Conservation (phyloP, 2,797 vertebrate genomes). For the Poeciliopsis paucimaculata region DNA sequence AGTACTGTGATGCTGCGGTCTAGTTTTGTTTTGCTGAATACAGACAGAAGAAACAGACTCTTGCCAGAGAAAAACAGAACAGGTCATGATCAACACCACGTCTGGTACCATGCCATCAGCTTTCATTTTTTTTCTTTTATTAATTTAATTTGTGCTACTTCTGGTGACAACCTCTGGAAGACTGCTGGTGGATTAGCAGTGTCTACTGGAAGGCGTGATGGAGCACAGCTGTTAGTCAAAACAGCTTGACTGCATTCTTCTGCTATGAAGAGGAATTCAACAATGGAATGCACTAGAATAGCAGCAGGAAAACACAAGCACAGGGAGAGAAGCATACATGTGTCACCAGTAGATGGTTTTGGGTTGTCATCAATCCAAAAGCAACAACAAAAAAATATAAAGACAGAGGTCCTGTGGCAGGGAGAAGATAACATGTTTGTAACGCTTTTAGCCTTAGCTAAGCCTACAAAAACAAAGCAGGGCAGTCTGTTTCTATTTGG, state of each 20-base stretch:
- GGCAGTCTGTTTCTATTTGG: neutral
- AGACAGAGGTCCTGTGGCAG: constrained; percentile 36
- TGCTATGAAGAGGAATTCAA: constrained; percentile 66
- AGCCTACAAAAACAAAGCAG: constrained; percentile 11
- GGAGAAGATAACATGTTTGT: constrained; percentile 46
- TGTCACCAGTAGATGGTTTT: constrained; percentile 36
- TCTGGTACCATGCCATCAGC: neutral
- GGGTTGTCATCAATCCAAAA: constrained; percentile 59
- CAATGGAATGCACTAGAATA: constrained; percentile 71
- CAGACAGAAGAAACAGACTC: neutral
- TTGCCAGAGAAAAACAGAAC: neutral
- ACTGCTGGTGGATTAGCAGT: neutral
- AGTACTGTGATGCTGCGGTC: neutral
- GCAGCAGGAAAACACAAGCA: constrained; percentile 45
- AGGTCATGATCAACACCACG: neutral
- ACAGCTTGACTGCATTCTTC: constrained; percentile 27
- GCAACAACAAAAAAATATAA: constrained; percentile 60
- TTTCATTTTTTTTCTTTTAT: neutral
- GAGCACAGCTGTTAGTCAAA: constrained; percentile 3
- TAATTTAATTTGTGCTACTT: neutral
- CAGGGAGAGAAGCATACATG: constrained; percentile 36
- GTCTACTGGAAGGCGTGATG: neutral
- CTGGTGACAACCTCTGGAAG: neutral
- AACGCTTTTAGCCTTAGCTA: constrained; percentile 3
- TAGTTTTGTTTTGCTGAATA: neutral